Evolutionary conservation across 1,140 invertebrate genomes (phyloP), one percentile per base, ranked within the genome.

Genomic region (Berghia stephanieae): DNA sequence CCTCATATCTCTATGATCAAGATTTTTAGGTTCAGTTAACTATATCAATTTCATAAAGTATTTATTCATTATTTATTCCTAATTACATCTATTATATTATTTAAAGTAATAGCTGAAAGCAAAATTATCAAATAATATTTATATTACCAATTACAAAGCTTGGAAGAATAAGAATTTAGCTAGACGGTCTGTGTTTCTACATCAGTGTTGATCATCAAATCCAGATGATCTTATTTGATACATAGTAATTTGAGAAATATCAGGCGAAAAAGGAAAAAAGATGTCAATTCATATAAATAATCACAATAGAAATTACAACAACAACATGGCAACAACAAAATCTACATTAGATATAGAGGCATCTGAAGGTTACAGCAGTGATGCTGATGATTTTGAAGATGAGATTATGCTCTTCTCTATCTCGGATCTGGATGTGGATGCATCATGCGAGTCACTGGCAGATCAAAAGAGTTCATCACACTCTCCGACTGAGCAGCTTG

Each of bases 401-500:
- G 76, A 84, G 36, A 78, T 85, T 34, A 68, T 81, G 42, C 57
- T 84, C 10, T 85, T 84, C 60, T 82, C 84, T 3, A 82, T 85
- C 42, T 81, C 82, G 31, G 78, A 82, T 52, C 52, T 84, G 13
- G 79, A 77, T 67, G 79, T 77, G 24, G 72, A 79, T 67, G 67
- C 78, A 44, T 70, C 80, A 42, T 78, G 78, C 71, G 75, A 63
- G 31, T 78, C 75, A n/a, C 78, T 78, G 57, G 79, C 78, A 63
- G 78, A 78, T 67, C 52, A 77, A 72, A 42, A 71, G 60, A 78
- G 46, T 43, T 42, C 68, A 55, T 49, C 13, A 52, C 66, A 38
- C 66, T 55, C 69, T 75, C 34, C 5, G 38, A 16, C 72, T 38
- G 44, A 68, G 13, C 43, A 52, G 78, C 63, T 46, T 57, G 73